Conservation (phyloP, 2,113 vertebrate genomes). For the Gambusia affinis region DNA sequence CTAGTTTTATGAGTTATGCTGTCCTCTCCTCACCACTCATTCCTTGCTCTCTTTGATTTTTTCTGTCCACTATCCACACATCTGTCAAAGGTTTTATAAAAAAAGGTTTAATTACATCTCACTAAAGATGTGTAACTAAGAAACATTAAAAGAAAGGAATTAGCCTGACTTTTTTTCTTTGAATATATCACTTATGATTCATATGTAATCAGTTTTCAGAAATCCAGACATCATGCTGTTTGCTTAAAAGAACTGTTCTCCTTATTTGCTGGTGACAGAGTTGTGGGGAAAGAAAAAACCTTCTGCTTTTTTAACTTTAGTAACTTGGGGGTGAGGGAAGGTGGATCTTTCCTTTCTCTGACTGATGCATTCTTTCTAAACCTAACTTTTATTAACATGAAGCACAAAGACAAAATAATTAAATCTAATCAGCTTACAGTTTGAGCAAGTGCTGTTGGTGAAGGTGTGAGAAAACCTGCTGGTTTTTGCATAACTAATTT, state of each 20-base stretch:
- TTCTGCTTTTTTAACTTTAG: constrained; percentile 2
- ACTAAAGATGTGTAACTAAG: not conserved
- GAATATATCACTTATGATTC: not conserved
- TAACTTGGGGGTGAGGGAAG: not conserved
- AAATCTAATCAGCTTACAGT: not conserved
- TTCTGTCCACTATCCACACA: constrained; percentile 16
- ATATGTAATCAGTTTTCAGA: constrained; percentile 3
- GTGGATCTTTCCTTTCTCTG: constrained; percentile 9
- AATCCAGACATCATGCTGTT: not conserved
- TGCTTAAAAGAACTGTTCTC: not conserved
- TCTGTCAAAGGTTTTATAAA: constrained; percentile 18
- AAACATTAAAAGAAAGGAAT: not conserved
- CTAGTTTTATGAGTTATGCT: constrained; percentile 12
- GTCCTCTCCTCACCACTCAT: constrained; percentile 13
- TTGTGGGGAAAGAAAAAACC: constrained; percentile 7
- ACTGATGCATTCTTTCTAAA: constrained; percentile 1
- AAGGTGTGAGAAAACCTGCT: not conserved
- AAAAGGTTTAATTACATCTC: not conserved
- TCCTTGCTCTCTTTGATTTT: constrained; percentile 5
- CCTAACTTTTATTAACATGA: constrained; percentile 61
- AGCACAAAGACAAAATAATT: not conserved
- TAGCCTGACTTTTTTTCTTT: constrained; percentile 1
- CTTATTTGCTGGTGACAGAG: constrained; percentile 9
- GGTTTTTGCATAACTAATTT: not conserved
- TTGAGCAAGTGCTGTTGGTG: constrained; percentile 1